Conservation (phyloP, 2,888 invertebrate species). For the Noctuana brunneofusca region DNA sequence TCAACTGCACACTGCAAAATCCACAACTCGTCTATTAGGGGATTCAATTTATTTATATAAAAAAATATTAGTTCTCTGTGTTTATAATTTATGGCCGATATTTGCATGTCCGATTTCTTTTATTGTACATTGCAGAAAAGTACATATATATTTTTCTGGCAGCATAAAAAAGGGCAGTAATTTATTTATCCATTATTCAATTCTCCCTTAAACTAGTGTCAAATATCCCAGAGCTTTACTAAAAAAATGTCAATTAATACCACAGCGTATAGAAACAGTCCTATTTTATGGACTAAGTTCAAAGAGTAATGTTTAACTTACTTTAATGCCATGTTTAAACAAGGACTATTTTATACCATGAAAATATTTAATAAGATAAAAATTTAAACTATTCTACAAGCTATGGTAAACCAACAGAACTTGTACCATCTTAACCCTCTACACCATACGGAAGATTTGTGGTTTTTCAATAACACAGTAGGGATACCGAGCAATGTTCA, state of each 20-base stretch:
- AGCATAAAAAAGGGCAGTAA: slow-evolving; percentile 24
- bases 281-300: too few relatives aligned
- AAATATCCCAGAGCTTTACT: slow-evolving; percentile 35
- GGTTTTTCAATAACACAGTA: slow-evolving; percentile 45
- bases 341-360: too few relatives aligned
- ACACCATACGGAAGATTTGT: slow-evolving; percentile 64
- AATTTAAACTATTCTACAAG: slow-evolving; percentile 46
- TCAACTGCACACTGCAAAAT: too few relatives aligned
- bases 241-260: slow-evolving; percentile 15
- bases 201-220: slow-evolving; percentile 36
- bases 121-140: slow-evolving; percentile 14
- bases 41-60: too few relatives aligned
- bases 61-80: too few relatives aligned
- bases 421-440: slow-evolving; percentile 62
- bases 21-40: too few relatives aligned
- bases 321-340: too few relatives aligned
- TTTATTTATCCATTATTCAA: slow-evolving; percentile 24
- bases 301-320: too few relatives aligned
- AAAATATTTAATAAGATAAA: background rate
- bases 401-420: slow-evolving; percentile 56
- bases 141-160: slow-evolving; percentile 16
- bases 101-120: too few relatives aligned
- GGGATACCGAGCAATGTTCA: slow-evolving; percentile 47
- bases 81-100: too few relatives aligned
- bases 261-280: slow-evolving; percentile 25